phyloP scores from a whole-genome alignment of 2,797 vertebrate species.

The Enteromius anoplus region DNA sequence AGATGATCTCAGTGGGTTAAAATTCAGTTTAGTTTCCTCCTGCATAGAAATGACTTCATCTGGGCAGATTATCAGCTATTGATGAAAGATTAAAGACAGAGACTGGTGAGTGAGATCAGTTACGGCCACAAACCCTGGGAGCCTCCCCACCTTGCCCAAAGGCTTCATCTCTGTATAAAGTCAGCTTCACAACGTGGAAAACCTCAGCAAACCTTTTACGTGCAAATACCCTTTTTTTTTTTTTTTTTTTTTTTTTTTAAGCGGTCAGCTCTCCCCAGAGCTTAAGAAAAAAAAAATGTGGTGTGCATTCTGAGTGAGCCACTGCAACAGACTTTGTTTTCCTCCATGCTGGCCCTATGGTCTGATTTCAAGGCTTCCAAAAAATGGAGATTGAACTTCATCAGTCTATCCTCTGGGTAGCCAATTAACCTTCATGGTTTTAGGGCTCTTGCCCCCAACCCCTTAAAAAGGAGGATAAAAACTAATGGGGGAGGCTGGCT shows the following conservation, averaged over 20 bases:
- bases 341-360: background rate
- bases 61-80: conserved; percentile 70
- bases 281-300: conserved; percentile 50
- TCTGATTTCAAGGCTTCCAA: conserved; percentile 48
- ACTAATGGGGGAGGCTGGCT: conserved; percentile 82
- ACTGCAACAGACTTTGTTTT: conserved; percentile 31
- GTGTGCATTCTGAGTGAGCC: conserved; percentile 39
- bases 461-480: conserved; percentile 76
- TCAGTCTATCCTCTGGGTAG: conserved; percentile 72
- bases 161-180: conserved; percentile 54
- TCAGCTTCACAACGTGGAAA: conserved; percentile 6
- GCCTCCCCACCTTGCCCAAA: conserved; percentile 49
- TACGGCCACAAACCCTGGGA: conserved; percentile 35
- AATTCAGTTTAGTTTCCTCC: conserved; percentile 67
- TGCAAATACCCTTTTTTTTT: conserved; percentile 34
- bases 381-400: conserved; percentile 57
- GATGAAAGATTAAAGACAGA: conserved; percentile 68
- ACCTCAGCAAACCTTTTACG: conserved; percentile 58
- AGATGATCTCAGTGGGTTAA: conserved; percentile 67
- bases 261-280: conserved; percentile 34
- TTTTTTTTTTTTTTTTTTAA: conserved; percentile 27
- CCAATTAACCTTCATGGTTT: conserved; percentile 88
- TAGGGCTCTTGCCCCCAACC: conserved; percentile 69
- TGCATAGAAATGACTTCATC: conserved; percentile 42
- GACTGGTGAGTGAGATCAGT: conserved; percentile 24